Base-by-base conservation (phyloP, 1,140 invertebrate genomes). In the Polypedilum vanderplanki region DNA sequence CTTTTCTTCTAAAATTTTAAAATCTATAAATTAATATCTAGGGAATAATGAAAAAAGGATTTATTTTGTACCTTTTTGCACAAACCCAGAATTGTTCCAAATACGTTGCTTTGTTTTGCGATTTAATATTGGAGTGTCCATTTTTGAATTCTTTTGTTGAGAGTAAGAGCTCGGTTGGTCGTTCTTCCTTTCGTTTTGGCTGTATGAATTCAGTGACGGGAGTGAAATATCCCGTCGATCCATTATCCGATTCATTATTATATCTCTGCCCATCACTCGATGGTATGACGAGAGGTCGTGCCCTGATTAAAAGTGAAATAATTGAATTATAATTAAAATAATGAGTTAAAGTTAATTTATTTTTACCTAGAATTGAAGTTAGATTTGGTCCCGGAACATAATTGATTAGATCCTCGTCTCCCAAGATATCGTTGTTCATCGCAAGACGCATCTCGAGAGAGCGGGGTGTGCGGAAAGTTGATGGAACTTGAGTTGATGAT, bases 381-480 rank as follows among this genome's bases (percentile, higher is more conserved):
- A 83, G 80, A 80, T 82, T 74, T 73, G 81, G 81, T 78, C 81
- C 81, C 82, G 81, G 81, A 79, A 81, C 80, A 80, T 82, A 83
- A 75, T 79, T 80, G 75, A 83, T 82, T 78, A 83, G 82, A 78
- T 83, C 81, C 80, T 83, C 81, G 81, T 83, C 81, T 77, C 81
- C 81, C 75, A 83, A 78, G 41, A 83, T 83, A 77, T 83, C 81
- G 81, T 82, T 80, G 75, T 83, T 83, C 81, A 87, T 82, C 4
- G 86, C 87, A 78, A 87, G 83, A 20, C 87, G 83, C 87, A 87
- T 87, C 83, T 87, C 87, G 80, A 87, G 85, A 75, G 85, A 64
- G 80, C 80, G 78, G 81, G 81, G 70, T 79, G 65, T 70, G n/a
- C 65, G 17, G 7, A 70, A 9, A 9, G 17, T 18, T 18, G 57